A percentile compares a stretch with the other conserved stretches of the same genome.
These are phyloP conservation scores for Philopedon plagiatum DNA, from an alignment of 2,888 invertebrate genomes.

Conservation along the genomic window DNA sequence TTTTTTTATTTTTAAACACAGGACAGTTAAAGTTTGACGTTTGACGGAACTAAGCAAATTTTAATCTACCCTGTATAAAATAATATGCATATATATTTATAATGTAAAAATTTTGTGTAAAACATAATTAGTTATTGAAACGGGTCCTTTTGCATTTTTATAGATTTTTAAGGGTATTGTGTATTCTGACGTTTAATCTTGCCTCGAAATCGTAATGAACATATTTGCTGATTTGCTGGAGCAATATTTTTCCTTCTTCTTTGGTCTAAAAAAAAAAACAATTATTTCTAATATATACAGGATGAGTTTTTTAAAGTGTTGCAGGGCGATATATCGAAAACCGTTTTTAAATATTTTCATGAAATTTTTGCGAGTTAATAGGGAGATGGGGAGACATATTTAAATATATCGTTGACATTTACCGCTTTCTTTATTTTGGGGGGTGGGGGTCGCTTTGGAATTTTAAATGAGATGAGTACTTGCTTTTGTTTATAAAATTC, in stretches of 20 bases:
- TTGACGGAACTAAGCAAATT: neutral
- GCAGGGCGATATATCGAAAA: no score
- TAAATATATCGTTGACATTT: no score
- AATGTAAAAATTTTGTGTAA: neutral
- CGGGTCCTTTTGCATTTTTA: constrained; percentile 38
- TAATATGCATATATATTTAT: no score
- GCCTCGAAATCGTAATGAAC: constrained; percentile 79
- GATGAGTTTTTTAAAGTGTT: no score
- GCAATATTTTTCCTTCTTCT: constrained; percentile 71
- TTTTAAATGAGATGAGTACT: no score
- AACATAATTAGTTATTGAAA: neutral
- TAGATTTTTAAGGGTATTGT: constrained; percentile 69
- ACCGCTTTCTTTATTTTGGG: no score
- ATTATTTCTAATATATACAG: no score
- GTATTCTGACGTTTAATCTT: constrained; percentile 75
- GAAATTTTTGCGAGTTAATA: no score
- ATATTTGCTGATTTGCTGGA: constrained; percentile 72
- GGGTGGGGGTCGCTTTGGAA: no score
- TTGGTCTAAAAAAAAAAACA: constrained; percentile 69
- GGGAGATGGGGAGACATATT: no score
- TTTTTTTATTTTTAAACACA: neutral
- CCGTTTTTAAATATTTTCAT: no score
- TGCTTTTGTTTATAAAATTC: no score
- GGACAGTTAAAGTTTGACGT: neutral
- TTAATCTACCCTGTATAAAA: neutral